Evolutionary conservation across 2,888 invertebrate genomes (phyloP).

Genomic region (Metallyticus violacea): DNA sequence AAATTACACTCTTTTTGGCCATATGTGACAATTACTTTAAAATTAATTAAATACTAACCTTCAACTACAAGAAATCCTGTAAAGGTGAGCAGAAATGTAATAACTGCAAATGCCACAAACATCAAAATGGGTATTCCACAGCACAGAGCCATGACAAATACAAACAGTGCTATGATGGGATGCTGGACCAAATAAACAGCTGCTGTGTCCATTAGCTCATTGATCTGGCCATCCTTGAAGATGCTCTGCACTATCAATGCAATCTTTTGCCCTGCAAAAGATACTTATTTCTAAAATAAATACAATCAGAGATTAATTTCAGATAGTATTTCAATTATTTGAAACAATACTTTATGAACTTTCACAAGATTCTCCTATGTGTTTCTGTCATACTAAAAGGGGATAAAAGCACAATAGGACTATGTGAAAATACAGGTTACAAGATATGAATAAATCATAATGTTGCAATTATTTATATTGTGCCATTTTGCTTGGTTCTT

Average conservation of each 20-base stretch:
- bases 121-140: constrained; percentile 31
- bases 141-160: constrained; percentile 24
- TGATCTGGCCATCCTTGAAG: constrained; percentile 11
- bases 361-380: too few relatives aligned
- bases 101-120: constrained; percentile 29
- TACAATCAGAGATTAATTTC: too few relatives aligned
- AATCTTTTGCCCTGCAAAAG: constrained; percentile 15
- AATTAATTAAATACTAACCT: constrained; percentile 19
- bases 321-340: too few relatives aligned
- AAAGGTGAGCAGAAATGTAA: constrained; percentile 31
- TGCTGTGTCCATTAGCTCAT: constrained; percentile 20
- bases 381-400: too few relatives aligned
- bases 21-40: too few relatives aligned
- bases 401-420: too few relatives aligned
- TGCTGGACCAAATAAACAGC: constrained; percentile 26
- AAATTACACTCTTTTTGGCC: too few relatives aligned
- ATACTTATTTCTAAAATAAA: neutral
- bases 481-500: too few relatives aligned
- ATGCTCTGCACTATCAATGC: neutral
- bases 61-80: constrained; percentile 31
- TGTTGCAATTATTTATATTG: too few relatives aligned
- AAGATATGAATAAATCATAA: too few relatives aligned
- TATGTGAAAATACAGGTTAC: too few relatives aligned
- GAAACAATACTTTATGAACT: too few relatives aligned
- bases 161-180: constrained; percentile 26